Base-by-base conservation (phyloP, 30 jellyfish, hydroid and myxozoan species). In the Cassiopea xamachana region DNA sequence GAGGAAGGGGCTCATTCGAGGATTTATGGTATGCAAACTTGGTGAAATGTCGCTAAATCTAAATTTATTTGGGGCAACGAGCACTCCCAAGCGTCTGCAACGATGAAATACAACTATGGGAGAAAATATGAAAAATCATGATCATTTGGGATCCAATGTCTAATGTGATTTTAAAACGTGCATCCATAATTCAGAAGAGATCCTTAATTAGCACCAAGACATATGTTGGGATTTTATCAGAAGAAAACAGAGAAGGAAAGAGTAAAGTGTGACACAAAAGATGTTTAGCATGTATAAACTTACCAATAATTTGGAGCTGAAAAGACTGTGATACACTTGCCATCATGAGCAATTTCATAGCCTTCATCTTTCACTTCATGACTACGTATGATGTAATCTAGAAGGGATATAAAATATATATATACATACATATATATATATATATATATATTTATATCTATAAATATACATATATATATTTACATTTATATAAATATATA, bases 231-330 rank as follows among this genome's bases (percentile, higher is more conserved):
- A n/a, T n/a, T n/a, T n/a, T n/a, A n/a, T n/a, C n/a, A n/a, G n/a
- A n/a, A n/a, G n/a, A 51, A 4, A 51, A 2, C 64, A 51, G 64
- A 51, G 64, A 51, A 51, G 64, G 4, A 9, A 4, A 51, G 9
- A 51, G 9, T 51, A 51, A 51, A 51, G 9, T 9, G 9, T 51
- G 9, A 51, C 64, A n/a, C n/a, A n/a, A n/a, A n/a, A n/a, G n/a
- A n/a, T n/a, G n/a, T n/a, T 51, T 2, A 51, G 64, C 9, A 51
- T 3, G 27, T 62, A 1, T 14, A 62, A 7, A 1, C 86, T 64
- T 79, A 97, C 99, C 99, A 97, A 82, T 97, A 97, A 93, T 97
- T 97, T 13, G 99, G 99, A 2, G 99, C 99, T 39, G 99, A 97
- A 61, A 97, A 97, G 12, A 97, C 98, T 2, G 99, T 97, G 71